A percentile compares a stretch with the other conserved stretches of the same genome.
phyloP scores from a whole-genome alignment of 2,797 vertebrate genomes.

The Phoxinus dragarum region DNA sequence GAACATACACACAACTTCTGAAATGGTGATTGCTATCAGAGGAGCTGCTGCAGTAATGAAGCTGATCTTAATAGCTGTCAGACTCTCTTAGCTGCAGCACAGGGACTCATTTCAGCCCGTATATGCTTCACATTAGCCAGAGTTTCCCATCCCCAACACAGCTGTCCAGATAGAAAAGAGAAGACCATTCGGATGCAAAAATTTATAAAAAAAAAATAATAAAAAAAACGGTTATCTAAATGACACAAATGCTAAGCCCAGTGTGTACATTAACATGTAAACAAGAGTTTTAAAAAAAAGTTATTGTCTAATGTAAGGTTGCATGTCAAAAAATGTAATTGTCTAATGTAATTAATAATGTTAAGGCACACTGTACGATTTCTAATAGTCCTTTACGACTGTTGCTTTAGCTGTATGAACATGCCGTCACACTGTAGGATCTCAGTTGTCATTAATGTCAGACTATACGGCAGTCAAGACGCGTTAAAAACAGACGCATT shows the following conservation, averaged over 20 bases:
- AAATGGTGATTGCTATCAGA: slow-evolving; percentile 30
- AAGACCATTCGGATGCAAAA: not conserved
- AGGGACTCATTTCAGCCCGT: slow-evolving; percentile 29
- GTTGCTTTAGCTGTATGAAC: not conserved
- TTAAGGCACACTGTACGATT: not conserved
- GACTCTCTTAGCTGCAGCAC: slow-evolving; percentile 23
- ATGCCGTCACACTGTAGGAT: too few species aligned
- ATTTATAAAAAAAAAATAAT: too few species aligned
- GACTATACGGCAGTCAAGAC: not conserved
- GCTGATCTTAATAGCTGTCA: slow-evolving; percentile 49
- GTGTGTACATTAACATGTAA: not conserved
- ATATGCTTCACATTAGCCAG: slow-evolving; percentile 27
- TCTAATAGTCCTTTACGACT: not conserved
- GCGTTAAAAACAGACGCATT: not conserved
- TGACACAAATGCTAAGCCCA: not conserved
- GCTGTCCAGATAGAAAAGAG: slow-evolving; percentile 3
- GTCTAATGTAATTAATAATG: not conserved
- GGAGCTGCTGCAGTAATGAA: slow-evolving; percentile 35
- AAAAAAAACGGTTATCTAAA: too few species aligned
- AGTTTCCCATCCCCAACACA: not conserved
- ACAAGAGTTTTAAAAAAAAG: not conserved
- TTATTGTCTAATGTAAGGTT: not conserved
- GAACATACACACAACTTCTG: slow-evolving; percentile 8
- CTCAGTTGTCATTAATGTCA: not conserved
- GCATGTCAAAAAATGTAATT: too few species aligned